Evolutionary conservation across 2,113 vertebrate species (phyloP).

Genomic region (Seriola quinqueradiata): DNA sequence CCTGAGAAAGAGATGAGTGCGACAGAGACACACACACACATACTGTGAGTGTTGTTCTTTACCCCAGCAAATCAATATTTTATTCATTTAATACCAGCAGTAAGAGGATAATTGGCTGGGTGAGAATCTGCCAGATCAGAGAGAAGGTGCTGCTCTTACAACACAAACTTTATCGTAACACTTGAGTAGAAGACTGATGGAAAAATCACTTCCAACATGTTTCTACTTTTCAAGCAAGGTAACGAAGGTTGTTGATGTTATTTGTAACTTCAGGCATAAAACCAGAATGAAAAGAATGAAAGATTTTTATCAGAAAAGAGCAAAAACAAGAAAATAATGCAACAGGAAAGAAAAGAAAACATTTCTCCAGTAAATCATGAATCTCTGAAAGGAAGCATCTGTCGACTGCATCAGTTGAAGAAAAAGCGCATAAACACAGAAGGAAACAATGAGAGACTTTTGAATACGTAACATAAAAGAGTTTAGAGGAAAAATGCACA

Average conservation of each 20-base stretch:
- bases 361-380: neutral
- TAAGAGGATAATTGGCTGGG: too few species aligned
- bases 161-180: too few species aligned
- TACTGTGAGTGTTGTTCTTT: too few species aligned
- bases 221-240: too few species aligned
- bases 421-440: constrained; percentile 26
- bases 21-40: too few species aligned
- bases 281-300: neutral
- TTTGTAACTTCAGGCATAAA: constrained; percentile 24
- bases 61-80: too few species aligned
- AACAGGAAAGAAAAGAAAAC: neutral
- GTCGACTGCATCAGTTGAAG: neutral
- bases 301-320: constrained; percentile 4
- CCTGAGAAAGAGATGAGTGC: too few species aligned
- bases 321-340: neutral
- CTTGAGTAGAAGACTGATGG: too few species aligned
- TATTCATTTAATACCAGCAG: too few species aligned
- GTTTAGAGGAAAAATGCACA: neutral
- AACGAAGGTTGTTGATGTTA: neutral
- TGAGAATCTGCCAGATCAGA: too few species aligned
- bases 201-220: too few species aligned
- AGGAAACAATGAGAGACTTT: constrained; percentile 11
- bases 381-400: constrained; percentile 39
- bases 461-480: neutral
- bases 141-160: too few species aligned